Evolutionary conservation across 2,888 invertebrate genomes (phyloP).

Genomic region (Drosophila antonietae): DNA sequence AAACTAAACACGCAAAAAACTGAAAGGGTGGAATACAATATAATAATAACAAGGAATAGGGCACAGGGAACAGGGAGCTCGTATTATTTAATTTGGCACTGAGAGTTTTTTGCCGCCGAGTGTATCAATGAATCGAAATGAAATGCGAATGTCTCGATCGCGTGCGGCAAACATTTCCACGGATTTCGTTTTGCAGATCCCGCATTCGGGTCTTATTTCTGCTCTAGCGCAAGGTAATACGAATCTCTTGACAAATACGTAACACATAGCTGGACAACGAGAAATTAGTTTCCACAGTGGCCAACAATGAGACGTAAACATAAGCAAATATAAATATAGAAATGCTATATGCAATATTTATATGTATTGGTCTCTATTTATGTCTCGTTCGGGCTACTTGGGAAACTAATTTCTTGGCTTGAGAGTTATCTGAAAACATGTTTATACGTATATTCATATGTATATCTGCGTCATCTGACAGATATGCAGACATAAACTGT

Average conservation of each 20-base stretch:
- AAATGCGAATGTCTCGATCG: conserved; percentile 75
- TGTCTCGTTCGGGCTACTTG: neutral
- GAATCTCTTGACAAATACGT: neutral
- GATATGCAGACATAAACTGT: too few relatives aligned
- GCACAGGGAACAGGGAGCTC: conserved; percentile 62
- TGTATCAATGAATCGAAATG: conserved; percentile 78
- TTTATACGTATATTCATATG: too few relatives aligned
- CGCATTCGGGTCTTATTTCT: neutral
- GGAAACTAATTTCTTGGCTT: too few relatives aligned
- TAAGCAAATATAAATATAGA: too few relatives aligned
- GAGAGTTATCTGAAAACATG: too few relatives aligned
- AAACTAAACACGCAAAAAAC: conserved; percentile 53
- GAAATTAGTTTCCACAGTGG: too few relatives aligned
- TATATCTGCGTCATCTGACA: too few relatives aligned
- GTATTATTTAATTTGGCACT: conserved; percentile 78
- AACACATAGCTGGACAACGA: too few relatives aligned
- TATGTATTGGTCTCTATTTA: neutral
- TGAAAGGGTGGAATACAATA: conserved; percentile 78
- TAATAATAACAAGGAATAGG: conserved; percentile 72
- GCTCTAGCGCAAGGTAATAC: neutral
- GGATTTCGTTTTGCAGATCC: conserved; percentile 51
- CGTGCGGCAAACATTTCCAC: conserved; percentile 73
- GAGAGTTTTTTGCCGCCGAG: conserved; percentile 26
- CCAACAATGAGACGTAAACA: too few relatives aligned
- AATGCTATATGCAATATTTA: neutral